These are phyloP conservation scores for Gallirallus australis DNA, from an alignment of 2,797 vertebrate genomes.

Conservation along the genomic window DNA sequence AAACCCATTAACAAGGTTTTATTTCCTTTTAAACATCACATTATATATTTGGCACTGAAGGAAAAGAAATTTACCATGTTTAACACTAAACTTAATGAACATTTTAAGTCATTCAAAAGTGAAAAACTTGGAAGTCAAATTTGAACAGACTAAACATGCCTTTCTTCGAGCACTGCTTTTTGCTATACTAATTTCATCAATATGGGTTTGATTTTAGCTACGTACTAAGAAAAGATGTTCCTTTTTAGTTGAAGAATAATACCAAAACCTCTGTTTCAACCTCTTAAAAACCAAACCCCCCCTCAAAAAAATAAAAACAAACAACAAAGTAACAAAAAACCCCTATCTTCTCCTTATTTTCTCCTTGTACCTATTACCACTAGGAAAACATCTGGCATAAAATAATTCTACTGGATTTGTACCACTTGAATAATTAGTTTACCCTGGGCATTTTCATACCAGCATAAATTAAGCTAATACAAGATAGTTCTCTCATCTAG, in stretches of 20 bases:
- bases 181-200: not conserved
- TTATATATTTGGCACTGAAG: not conserved
- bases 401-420: not conserved
- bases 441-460: not conserved
- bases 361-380: not conserved
- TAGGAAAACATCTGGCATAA: not conserved
- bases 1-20: not conserved
- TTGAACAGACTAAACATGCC: not conserved
- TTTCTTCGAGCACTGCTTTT: not conserved
- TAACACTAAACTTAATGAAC: not conserved
- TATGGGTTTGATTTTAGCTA: not conserved
- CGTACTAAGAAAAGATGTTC: not conserved
- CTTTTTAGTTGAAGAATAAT: not conserved
- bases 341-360: not conserved
- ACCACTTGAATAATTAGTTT: not conserved
- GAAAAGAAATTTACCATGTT: not conserved
- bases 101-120: constrained; percentile 1
- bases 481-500: not conserved
- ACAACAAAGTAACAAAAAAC: not conserved
- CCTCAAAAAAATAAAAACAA: no score
- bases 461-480: not conserved
- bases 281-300: not conserved
- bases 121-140: not conserved
- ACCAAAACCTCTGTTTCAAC: not conserved
- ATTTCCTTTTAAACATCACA: constrained; percentile 11